These are phyloP conservation scores for Autographa gamma DNA, from an alignment of 2,888 invertebrate species.

Conservation along the genomic window DNA sequence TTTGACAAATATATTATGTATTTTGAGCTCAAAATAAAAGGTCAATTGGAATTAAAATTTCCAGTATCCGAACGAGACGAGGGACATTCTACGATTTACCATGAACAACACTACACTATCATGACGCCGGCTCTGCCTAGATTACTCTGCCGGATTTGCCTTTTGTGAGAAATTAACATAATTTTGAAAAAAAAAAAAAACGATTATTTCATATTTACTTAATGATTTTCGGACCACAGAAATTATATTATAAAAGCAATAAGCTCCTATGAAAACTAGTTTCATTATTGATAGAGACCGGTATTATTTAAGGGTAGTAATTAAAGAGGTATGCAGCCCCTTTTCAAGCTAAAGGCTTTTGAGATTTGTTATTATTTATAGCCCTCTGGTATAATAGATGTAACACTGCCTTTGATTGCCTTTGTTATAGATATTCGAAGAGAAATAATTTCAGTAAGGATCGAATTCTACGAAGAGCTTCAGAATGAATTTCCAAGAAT, in stretches of 20 bases:
- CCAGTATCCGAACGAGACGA: too few species aligned
- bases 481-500: background rate
- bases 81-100: too few species aligned
- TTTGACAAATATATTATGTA: too few species aligned
- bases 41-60: too few species aligned
- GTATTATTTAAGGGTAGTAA: conserved; percentile 6
- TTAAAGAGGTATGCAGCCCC: background rate
- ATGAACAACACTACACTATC: too few species aligned
- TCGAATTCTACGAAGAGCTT: background rate
- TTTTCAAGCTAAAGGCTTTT: background rate
- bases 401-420: background rate
- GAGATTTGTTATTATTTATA: conserved; percentile 4
- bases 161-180: too few species aligned
- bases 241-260: background rate
- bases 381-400: background rate
- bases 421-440: background rate
- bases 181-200: too few species aligned
- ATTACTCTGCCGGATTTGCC: too few species aligned
- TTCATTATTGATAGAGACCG: background rate
- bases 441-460: background rate
- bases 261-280: background rate
- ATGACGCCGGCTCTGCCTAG: too few species aligned
- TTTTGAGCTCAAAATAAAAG: too few species aligned
- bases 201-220: background rate
- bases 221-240: background rate